Conservation (phyloP, 2,797 vertebrate species). For the Okamejei kenojei region DNA sequence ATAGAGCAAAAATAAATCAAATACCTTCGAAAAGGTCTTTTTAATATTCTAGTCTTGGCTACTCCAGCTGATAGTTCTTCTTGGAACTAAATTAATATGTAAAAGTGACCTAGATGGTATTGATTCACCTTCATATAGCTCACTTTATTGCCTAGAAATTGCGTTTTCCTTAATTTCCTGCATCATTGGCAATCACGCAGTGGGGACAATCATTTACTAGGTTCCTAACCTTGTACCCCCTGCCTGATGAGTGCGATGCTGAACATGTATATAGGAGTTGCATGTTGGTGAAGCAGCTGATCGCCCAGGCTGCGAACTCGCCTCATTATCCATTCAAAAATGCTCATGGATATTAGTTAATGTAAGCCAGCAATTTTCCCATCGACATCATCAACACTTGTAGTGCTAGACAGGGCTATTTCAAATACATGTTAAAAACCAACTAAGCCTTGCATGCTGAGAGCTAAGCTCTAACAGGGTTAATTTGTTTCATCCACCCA, state of each 20-base stretch:
- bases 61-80: neutral
- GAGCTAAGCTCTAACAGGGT: neutral
- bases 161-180: slow-evolving; percentile 21
- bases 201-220: neutral
- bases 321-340: neutral
- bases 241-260: neutral
- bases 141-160: neutral
- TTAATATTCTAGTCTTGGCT: slow-evolving; percentile 26
- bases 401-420: neutral
- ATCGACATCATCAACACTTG: neutral
- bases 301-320: neutral
- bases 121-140: slow-evolving; percentile 8
- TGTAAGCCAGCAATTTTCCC: neutral
- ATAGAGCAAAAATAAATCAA: neutral
- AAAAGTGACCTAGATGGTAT: slow-evolving; percentile 20
- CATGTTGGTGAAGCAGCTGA: neutral
- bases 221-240: neutral
- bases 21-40: neutral
- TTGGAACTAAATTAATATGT: slow-evolving; percentile 17
- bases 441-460: neutral
- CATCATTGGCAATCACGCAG: neutral
- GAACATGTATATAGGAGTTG: neutral
- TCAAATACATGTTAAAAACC: neutral
- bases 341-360: neutral
- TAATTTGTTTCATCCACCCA: neutral